Percentiles rank a stretch among this genome's conserved stretches.
Conservation (phyloP, 2,888 invertebrate genomes). For the Papilio elwesi region DNA sequence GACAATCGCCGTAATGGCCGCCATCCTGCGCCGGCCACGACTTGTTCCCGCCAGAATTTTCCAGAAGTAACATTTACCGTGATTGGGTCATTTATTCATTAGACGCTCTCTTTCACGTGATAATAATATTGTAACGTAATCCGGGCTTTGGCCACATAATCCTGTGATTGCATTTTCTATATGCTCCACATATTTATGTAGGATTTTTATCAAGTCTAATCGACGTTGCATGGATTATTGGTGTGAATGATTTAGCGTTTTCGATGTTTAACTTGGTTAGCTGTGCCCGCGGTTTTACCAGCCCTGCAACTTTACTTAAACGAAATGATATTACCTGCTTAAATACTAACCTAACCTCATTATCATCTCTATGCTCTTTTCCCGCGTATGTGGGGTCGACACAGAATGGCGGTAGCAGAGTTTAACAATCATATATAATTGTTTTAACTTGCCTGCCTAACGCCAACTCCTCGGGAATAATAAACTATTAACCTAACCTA, state of each 20-base stretch:
- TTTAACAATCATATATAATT: too few relatives aligned
- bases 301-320: too few relatives aligned
- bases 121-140: slow-evolving; percentile 34
- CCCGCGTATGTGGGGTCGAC: too few relatives aligned
- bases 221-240: background rate
- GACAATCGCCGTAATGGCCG: slow-evolving; percentile 71
- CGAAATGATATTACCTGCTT: too few relatives aligned
- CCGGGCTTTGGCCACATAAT: slow-evolving; percentile 10
- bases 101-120: slow-evolving; percentile 34
- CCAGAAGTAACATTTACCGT: slow-evolving; percentile 62
- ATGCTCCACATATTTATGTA: background rate
- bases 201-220: background rate
- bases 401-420: too few relatives aligned
- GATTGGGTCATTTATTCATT: slow-evolving; percentile 47
- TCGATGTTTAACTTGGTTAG: too few relatives aligned
- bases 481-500: too few relatives aligned
- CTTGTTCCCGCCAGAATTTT: slow-evolving; percentile 76
- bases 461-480: too few relatives aligned
- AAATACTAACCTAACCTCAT: too few relatives aligned
- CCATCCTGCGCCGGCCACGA: slow-evolving; percentile 66
- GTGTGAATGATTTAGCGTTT: background rate
- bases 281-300: too few relatives aligned
- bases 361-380: too few relatives aligned
- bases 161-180: slow-evolving; percentile 2
- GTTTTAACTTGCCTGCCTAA: too few relatives aligned